Base-by-base conservation (phyloP, 2,113 vertebrate species). In the Nerophis lumbriciformis region DNA sequence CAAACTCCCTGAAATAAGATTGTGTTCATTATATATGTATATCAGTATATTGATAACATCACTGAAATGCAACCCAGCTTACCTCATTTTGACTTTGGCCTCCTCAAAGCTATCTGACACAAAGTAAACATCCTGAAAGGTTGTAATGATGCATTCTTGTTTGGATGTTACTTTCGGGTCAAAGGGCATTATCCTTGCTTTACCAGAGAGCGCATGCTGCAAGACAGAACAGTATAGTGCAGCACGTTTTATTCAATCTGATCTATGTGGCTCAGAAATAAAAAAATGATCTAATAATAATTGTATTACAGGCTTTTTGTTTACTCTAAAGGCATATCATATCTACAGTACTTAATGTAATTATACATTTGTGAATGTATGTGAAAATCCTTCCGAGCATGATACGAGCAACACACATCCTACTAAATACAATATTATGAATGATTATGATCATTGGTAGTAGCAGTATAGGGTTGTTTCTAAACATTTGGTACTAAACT, bases 21-120 rank as follows among this genome's bases (percentile, higher is more conserved):
- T 28, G 28, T 16, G 12, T 53, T 51, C 15, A 5, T 19, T 2
- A 51, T 8, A 16, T 51, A 19, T 51, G 13, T 19, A 51, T 16
- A 12, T 50, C 48, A 50, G 6, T 15, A 5, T 51, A 21, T 16
- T 19, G 6, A 12, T 51, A 19, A 13, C 49, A 51, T 51, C 8
- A 11, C 11, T 45, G 11, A 45, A 45, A 45, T 45, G 42, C 10
- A 6, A 47, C 16, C 10, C 15, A 44, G n/a, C 55, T 45, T 83
- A 98, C 95, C 95, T 96, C 95, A 98, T 96, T 75, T 95, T 96
- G 69, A 95, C 93, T 83, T 97, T 97, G 83, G 95, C 95, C 68
- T 98, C 95, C 88, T 97, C 95, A 83, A 98, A 98, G 77, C 93
- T 98, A 83, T 96, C 94, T 54, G 95, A 98, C 78, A 94, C 90